Conservation (phyloP, 2,888 invertebrate genomes). For the Vanessa cardui region DNA sequence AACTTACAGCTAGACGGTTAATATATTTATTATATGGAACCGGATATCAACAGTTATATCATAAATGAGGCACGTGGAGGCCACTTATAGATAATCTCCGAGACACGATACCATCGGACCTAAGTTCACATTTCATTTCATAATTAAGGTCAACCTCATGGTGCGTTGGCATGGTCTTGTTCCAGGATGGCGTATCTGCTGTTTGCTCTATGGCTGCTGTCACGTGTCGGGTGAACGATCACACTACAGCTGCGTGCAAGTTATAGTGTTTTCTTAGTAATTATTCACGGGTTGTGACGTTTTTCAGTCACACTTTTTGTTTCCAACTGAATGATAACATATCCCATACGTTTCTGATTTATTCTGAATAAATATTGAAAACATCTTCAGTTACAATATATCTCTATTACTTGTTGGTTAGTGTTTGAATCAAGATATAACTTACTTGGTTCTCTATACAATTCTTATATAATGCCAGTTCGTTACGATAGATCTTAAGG, state of each 20-base stretch:
- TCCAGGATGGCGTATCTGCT: constrained; percentile 7
- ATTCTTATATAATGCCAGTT: too few species aligned
- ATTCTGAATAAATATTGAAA: neutral
- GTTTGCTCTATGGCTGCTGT: constrained; percentile 22
- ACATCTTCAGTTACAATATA: too few species aligned
- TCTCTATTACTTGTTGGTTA: too few species aligned
- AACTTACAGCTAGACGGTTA: neutral
- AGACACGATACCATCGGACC: constrained; percentile 2
- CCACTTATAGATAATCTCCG: constrained; percentile 27
- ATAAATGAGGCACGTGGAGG: constrained; percentile 23
- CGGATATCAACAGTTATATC: constrained; percentile 14
- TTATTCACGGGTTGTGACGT: constrained; percentile 28
- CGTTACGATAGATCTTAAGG: too few species aligned
- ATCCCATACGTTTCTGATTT: neutral
- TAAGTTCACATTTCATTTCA: constrained; percentile 22
- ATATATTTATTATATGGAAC: constrained; percentile 2
- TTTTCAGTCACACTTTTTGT: constrained; percentile 25
- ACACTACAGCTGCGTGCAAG: constrained; percentile 29
- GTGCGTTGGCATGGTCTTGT: constrained; percentile 8
- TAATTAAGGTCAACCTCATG: constrained; percentile 13
- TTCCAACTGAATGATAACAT: constrained; percentile 2
- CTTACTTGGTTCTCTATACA: too few species aligned
- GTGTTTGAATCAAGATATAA: too few species aligned
- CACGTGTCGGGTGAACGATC: constrained; percentile 32
- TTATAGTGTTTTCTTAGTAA: constrained; percentile 27